These are phyloP conservation scores for Drosophila prosaltans DNA, from an alignment of 1,140 invertebrate genomes.

Conservation along the genomic window DNA sequence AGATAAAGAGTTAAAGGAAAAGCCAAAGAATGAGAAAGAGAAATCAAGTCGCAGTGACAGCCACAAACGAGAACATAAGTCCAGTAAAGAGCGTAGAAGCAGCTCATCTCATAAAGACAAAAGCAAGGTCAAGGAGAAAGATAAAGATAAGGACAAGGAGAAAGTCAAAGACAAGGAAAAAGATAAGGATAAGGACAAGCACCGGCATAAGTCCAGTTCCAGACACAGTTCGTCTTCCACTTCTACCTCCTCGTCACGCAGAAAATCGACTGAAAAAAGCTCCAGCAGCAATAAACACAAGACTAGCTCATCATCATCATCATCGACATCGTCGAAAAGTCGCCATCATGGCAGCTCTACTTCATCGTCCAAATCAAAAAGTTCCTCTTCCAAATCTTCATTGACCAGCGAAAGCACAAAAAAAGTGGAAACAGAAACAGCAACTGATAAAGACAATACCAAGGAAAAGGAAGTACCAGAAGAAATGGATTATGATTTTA, in stretches of 20 bases:
- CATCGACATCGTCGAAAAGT: conserved; percentile 53
- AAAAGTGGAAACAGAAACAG: conserved; percentile 20
- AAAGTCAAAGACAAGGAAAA: conserved; percentile 47
- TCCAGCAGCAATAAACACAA: conserved; percentile 43
- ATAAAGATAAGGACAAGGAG: conserved; percentile 22
- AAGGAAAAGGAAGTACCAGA: neutral
- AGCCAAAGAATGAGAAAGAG: conserved; percentile 18
- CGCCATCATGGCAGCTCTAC: conserved; percentile 35
- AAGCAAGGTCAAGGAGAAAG: neutral
- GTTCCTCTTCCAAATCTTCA: conserved; percentile 35
- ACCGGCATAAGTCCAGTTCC: conserved; percentile 52
- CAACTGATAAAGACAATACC: conserved; percentile 7
- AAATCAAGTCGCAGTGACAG: conserved; percentile 21
- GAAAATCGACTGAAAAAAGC: conserved; percentile 61
- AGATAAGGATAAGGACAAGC: conserved; percentile 39
- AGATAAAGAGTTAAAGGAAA: neutral
- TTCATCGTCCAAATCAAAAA: conserved; percentile 30
- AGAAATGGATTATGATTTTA: conserved; percentile 40
- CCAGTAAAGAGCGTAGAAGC: conserved; percentile 39
- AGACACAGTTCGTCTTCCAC: conserved; percentile 60
- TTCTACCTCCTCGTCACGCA: conserved; percentile 52
- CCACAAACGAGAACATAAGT: conserved; percentile 45
- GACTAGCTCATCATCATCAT: conserved; percentile 45
- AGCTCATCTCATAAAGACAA: conserved; percentile 32
- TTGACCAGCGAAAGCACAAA: conserved; percentile 33